Percentiles rank a stretch among this genome's conserved stretches.
phyloP scores from a whole-genome alignment of 2,113 vertebrate genomes.

The Melanotaenia duboulayi region DNA sequence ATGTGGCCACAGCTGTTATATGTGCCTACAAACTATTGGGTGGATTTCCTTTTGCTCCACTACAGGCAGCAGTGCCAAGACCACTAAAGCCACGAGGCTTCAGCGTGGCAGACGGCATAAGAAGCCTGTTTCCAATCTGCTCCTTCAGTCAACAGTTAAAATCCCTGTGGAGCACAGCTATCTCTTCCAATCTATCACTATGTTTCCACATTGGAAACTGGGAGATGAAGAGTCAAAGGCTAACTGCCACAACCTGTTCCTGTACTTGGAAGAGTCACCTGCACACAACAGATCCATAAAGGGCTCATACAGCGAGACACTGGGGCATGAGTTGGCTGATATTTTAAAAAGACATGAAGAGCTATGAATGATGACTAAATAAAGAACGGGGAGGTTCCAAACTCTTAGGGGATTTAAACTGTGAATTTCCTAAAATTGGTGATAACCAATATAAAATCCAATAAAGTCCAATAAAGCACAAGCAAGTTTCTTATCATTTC shows the following conservation, averaged over 20 bases:
- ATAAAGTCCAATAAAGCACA: conserved; percentile 14
- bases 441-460: conserved; percentile 23
- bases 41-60: conserved; percentile 39
- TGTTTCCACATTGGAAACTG: conserved; percentile 21
- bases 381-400: background rate
- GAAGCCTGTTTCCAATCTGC: conserved; percentile 68
- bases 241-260: conserved; percentile 61
- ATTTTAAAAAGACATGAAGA: conserved; percentile 22
- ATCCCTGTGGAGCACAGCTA: conserved; percentile 49
- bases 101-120: conserved; percentile 51
- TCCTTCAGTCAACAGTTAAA: conserved; percentile 68
- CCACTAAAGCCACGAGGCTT: conserved; percentile 45
- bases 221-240: conserved; percentile 62
- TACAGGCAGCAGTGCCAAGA: conserved; percentile 41
- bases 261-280: conserved; percentile 28
- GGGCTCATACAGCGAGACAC: conserved; percentile 40
- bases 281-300: conserved; percentile 42
- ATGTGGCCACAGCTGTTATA: conserved; percentile 24
- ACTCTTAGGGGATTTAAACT: conserved; percentile 14
- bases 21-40: conserved; percentile 23
- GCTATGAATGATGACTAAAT: conserved; percentile 8
- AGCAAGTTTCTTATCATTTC: background rate
- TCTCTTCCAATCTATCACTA: conserved; percentile 57
- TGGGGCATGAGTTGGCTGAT: conserved; percentile 31
- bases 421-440: conserved; percentile 11